phyloP scores from a whole-genome alignment of 2,797 vertebrate genomes.

The Chelonia mydas region DNA sequence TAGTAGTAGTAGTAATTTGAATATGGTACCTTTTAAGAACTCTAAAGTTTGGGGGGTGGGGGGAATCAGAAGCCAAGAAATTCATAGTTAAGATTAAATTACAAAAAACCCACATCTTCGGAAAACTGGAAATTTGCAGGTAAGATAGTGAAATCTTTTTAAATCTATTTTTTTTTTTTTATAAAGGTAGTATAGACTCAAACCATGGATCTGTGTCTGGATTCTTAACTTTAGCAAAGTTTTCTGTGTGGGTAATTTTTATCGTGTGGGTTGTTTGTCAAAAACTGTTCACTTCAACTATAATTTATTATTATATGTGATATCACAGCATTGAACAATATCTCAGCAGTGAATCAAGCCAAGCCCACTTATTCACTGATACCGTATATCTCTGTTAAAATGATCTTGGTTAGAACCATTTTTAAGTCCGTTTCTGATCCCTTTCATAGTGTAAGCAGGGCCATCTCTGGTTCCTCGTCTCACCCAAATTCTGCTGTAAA shows the following conservation, averaged over 20 bases:
- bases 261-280: not conserved
- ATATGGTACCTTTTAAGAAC: accelerated
- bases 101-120: too few relatives aligned
- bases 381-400: not conserved
- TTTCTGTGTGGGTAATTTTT: not conserved
- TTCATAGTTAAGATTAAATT: too few relatives aligned
- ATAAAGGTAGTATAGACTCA: too few relatives aligned
- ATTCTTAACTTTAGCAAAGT: too few relatives aligned
- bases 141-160: too few relatives aligned
- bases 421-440: not conserved
- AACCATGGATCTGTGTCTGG: too few relatives aligned
- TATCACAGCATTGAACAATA: not conserved
- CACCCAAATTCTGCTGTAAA: not conserved
- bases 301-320: not conserved
- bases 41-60: accelerated
- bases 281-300: not conserved
- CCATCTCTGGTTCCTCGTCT: not conserved
- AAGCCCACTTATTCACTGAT: not conserved
- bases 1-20: too few relatives aligned
- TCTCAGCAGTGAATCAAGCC: not conserved
- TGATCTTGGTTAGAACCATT: not conserved
- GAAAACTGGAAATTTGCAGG: too few relatives aligned
- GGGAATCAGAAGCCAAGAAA: too few relatives aligned
- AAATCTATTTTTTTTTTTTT: too few relatives aligned
- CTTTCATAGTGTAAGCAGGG: accelerated